Evolutionary conservation across 2,113 vertebrate species (phyloP).

Genomic region (Plestiodon gilberti): DNA sequence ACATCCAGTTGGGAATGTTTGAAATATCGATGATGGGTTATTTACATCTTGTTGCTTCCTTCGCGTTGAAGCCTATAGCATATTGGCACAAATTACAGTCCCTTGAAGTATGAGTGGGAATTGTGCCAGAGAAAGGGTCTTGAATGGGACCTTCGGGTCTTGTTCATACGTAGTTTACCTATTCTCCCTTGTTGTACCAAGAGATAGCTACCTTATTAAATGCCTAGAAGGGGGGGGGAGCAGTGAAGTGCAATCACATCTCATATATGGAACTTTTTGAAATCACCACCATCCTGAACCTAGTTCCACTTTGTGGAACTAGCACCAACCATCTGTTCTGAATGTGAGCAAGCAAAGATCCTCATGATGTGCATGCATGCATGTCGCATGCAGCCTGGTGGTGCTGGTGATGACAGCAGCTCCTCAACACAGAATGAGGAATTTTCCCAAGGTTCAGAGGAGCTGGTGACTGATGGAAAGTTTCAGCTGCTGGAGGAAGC

Average conservation of each 20-base stretch:
- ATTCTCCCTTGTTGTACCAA: not conserved
- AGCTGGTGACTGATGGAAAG: not conserved
- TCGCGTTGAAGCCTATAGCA: not conserved
- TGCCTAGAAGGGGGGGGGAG: not conserved
- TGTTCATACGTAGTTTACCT: not conserved
- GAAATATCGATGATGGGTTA: not conserved
- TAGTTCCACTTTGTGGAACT: no score
- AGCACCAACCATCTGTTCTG: no score
- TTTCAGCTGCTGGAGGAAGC: not conserved
- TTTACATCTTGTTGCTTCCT: not conserved
- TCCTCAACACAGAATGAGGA: not conserved
- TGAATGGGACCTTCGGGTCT: not conserved
- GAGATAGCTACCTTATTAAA: not conserved
- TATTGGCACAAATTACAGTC: not conserved
- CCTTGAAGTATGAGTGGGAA: not conserved
- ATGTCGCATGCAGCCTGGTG: not conserved
- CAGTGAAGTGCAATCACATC: not conserved
- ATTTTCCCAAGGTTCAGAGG: not conserved
- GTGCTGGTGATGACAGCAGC: not conserved
- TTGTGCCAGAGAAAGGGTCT: not conserved
- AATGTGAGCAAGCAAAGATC: no score
- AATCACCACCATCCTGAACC: no score
- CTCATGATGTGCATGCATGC: no score
- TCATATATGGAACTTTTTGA: no score
- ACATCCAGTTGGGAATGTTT: not conserved